Evolutionary conservation across 2,888 invertebrate genomes (phyloP).

Genomic region (Meteorus colon): DNA sequence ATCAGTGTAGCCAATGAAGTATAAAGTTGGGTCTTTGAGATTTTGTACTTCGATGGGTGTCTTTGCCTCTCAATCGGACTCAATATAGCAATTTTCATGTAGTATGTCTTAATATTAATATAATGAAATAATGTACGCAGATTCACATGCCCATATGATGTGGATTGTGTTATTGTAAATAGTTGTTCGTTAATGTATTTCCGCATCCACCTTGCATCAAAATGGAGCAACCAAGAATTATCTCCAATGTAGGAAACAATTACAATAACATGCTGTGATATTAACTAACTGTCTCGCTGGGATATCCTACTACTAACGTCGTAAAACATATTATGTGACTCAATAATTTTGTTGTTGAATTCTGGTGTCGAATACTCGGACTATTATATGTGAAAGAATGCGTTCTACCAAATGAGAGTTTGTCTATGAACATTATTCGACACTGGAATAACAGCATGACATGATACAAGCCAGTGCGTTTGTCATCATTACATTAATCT

Average conservation of each 20-base stretch:
- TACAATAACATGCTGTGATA: constrained; percentile 56
- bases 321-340: constrained; percentile 26
- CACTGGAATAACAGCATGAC: constrained; percentile 51
- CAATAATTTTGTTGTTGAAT: constrained; percentile 49
- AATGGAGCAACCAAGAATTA: constrained; percentile 22
- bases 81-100: background rate
- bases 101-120: constrained; percentile 4
- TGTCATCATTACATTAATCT: constrained; percentile 63
- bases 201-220: constrained; percentile 30
- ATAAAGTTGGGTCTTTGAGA: too few relatives aligned
- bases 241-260: constrained; percentile 61
- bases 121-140: constrained; percentile 3
- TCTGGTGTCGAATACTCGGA: constrained; percentile 50
- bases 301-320: constrained; percentile 51
- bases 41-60: background rate
- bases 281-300: constrained; percentile 54
- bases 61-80: constrained; percentile 13
- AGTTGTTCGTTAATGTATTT: constrained; percentile 5
- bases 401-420: background rate
- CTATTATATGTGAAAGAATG: too few relatives aligned
- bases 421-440: constrained; percentile 48
- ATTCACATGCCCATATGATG: constrained; percentile 26
- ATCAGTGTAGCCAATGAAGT: too few relatives aligned
- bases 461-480: constrained; percentile 62
- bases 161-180: constrained; percentile 20